Base-by-base conservation (phyloP, 1,140 invertebrate species). In the Aricia agestis region DNA sequence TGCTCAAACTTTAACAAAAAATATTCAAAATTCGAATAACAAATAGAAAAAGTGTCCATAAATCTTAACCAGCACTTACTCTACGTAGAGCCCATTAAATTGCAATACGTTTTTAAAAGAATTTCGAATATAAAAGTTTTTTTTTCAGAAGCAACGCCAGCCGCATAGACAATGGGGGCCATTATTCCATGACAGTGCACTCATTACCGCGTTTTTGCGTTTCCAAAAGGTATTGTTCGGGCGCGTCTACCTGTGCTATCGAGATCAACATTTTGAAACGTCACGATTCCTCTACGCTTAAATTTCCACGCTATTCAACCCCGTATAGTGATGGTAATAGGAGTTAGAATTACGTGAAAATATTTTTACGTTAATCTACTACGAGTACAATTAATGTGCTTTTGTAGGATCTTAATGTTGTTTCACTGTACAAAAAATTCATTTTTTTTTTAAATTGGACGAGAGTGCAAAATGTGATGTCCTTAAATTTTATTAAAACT, bases 161-260 rank as follows among this genome's bases (percentile, higher is more conserved):
- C 78, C 81, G 79, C 84, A 84, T 89, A 91, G 88, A 90, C 88
- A 88, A 91, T 88, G 78, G 78, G 71, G 68, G 69, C 84, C 83
- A 87, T 88, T 87, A 87, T 84, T 75, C 77, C 79, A 68, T 76
- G 81, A 82, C 79, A 85, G 78, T 85, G 79, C 79, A 77, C 87
- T 90, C 87, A 89, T 90, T 90, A 90, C 87, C 88, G 88, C 78
- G 78, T 87, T 90, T 90, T 90, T 88, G 68, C 68, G 76, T 75
- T 70, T 71, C 72, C 72, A 75, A 31, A 58, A 69, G 69, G 81
- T 81, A 87, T 90, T 90, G 86, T 89, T 78, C 79, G 81, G 72
- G 67, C 79, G 83, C 82, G 88, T 83, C 88, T 90, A 87, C 84
- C 88, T 90, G 85, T 85, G 81, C 78, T 82, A 80, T 79, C 77